Base-by-base conservation (phyloP, 2,888 invertebrate species). In the Drosophila mulleri region DNA sequence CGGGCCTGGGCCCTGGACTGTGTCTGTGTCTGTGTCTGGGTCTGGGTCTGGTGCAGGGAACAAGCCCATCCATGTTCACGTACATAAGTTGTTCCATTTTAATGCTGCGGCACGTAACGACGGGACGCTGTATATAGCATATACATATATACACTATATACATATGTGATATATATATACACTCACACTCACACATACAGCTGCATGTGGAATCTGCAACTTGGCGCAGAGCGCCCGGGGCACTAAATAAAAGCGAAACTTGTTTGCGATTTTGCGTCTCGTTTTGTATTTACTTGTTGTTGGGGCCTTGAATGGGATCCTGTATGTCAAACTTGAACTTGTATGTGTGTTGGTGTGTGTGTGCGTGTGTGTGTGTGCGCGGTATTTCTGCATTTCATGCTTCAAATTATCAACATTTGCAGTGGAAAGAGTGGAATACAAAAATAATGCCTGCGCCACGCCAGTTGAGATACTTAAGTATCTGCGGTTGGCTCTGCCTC, bases 231-330 rank as follows among this genome's bases (percentile, higher is more conserved):
- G n/a, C 88, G 83, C 82, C 79, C 72, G 75, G 73, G 86, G 80
- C 83, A 88, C 77, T 83, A 83, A 88, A 88, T 88, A 88, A 88
- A 88, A 88, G 87, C 90, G 87, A 88, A 88, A 88, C 87, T 90
- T 83, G 90, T 90, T 88, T 86, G 78, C 68, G 61, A 70, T 71
- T 75, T 71, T 78, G 74, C 67, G 26, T 50, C 60, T 67, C 50
- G 53, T 63, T 74, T 64, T 67, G 60, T 69, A 29, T 68, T 52
- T 58, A 53, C 56, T 47, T 63, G 72, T 66, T 61, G 72, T 83
- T 81, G 90, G 89, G 87, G 90, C 87, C 90, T 89, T 89, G 90
- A 88, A 84, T 88, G 89, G 89, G 89, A 89, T 86, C 86, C 89
- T 86, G 89, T 70, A 81, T 85, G 73, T 72, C 86, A 83, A 88